Evolutionary conservation across 1,140 invertebrate genomes (phyloP), one percentile per base, ranked within the genome.

Genomic region (Papilio machaon): DNA sequence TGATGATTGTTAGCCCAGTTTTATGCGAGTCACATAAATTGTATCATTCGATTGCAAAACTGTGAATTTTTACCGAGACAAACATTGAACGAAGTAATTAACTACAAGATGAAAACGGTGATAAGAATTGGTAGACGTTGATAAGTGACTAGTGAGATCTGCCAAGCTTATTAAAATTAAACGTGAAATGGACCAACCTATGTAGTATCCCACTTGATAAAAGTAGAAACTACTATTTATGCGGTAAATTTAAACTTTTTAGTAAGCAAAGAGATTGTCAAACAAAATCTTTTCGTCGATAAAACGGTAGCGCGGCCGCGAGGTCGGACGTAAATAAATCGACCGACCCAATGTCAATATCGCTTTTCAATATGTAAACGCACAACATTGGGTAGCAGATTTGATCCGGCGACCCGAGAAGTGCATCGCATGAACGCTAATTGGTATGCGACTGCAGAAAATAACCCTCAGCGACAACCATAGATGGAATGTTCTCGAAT

Each of bases 251-350:
- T 35, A 23, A 2, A 23, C 4, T 8, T 70, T 70, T 35, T 70
- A 11, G 64, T 70, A 38, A 70, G 5, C 60, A 38, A 13, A 64
- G 17, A 70, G 7, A 67, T 35, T 35, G 64, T 35, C 13, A 64
- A 15, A 38, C 30, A 7, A 70, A 70, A 35, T 70, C 30, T 35
- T 38, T 35, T 35, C 30, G 30, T 15, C 64, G 30, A 70, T 17
- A 70, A 15, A 70, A 35, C 64, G 64, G 30, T 70, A 35, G 64
- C 64, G 64, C 82, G 81, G 78, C 75, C 82, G 74, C 82, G 83
- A 81, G 90, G 92, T 82, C 92, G 84, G 86, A 88, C 87, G 60
- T 88, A 93, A 93, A 93, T 93, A 93, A 89, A 89, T 87, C 79
- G 85, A 87, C 84, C 86, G 84, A 78, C 85, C 84, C 89, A 90